Evolutionary conservation across 2,113 vertebrate species (phyloP).

Genomic region (Probosciger aterrimus): DNA sequence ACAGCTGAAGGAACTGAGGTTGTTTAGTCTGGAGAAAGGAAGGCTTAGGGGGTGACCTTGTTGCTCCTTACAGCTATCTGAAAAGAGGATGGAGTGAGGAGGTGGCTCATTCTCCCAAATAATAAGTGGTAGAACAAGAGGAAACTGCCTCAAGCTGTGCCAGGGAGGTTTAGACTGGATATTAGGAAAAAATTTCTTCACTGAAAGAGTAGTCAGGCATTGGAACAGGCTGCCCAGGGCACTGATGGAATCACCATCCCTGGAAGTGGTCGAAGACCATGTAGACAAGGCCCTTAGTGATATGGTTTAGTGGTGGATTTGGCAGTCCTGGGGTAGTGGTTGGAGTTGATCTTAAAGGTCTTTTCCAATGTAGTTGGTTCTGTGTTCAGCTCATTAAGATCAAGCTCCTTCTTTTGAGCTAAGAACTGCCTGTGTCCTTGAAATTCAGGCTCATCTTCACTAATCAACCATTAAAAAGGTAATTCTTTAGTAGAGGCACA

Average conservation of each 20-base stretch:
- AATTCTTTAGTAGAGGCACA: neutral
- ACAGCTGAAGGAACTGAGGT: neutral
- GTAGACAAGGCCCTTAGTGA: neutral
- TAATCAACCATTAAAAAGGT: neutral
- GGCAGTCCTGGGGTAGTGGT: neutral
- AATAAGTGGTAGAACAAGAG: neutral
- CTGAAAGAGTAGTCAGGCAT: neutral
- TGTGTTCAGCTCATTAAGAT: neutral
- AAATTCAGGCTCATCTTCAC: neutral
- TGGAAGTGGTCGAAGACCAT: neutral
- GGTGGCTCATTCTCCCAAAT: neutral
- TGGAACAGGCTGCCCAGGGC: neutral
- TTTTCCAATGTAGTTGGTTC: neutral
- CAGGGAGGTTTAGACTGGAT: neutral
- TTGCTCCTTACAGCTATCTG: neutral
- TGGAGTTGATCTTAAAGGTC: neutral
- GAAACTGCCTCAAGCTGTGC: neutral
- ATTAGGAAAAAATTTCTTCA: neutral
- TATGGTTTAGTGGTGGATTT: neutral
- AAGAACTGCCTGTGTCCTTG: neutral
- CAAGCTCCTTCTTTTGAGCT: neutral
- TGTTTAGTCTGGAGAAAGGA: neutral
- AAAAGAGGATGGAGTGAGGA: neutral
- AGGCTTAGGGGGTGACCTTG: too few relatives aligned
- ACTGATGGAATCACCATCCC: neutral